Evolutionary conservation across 2,797 vertebrate species (phyloP), one percentile per base, ranked within the genome.

Genomic region (Takifugu ocellatus): DNA sequence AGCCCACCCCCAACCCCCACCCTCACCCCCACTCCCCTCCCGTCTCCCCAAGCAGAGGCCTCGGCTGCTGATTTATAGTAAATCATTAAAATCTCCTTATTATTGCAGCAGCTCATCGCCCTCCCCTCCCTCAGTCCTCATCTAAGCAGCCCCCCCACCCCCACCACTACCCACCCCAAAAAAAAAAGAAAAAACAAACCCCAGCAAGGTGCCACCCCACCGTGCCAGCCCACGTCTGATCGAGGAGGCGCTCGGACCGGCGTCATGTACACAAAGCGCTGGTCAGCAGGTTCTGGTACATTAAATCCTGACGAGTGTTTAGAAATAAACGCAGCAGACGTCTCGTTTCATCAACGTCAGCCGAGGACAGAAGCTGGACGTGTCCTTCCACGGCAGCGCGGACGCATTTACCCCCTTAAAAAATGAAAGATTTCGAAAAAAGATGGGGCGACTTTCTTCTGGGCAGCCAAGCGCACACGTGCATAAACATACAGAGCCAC

Each of bases 51-150:
- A 94, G 93, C 92, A 91, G 92, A 95, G 94, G 94, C 86, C 86
- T 83, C 79, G 69, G 92, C 93, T 91, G 93, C 94, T 96, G 94
- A 97, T 96, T 97, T 95, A 97, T 96, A 94, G 94, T 93, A 94
- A 96, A 97, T 97, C 95, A 95, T 97, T 96, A 96, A 96, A 96
- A 96, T 96, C 94, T 96, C 94, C 94, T 96, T 96, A 96, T 96
- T 95, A 95, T 94, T 94, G 93, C 91, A 83, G 89, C 91, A 92
- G 91, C 93, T 92, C 93, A 92, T 92, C 93, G 90, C 90, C 92
- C 89, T 39, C 36, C 36, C 36, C 36, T 39, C 36, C 36, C 36
- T 10, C 69, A 57, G 64, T 78, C 74, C 80, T 69, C 66, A 78
- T 74, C 44, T 21, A 70, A 76, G 74, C 68, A 21, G 29, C 68